phyloP scores from a whole-genome alignment of 2,888 invertebrate species.

The Galeopsomyia nigrocyanea region DNA sequence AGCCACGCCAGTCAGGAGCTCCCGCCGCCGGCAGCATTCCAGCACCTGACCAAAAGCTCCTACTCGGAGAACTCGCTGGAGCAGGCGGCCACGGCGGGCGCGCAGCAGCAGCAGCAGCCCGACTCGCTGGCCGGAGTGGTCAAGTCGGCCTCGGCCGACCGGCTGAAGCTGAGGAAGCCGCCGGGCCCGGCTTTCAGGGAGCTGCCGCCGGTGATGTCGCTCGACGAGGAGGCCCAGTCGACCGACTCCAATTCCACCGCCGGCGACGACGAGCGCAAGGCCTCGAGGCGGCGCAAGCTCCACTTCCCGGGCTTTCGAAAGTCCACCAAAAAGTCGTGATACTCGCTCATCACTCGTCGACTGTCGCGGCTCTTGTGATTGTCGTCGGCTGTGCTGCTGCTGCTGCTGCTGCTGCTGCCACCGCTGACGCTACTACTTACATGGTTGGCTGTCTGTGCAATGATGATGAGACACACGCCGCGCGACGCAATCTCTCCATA shows the following conservation, averaged over 20 bases:
- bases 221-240: constrained; percentile 77
- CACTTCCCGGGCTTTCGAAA: constrained; percentile 77
- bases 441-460: background rate
- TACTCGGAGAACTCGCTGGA: constrained; percentile 71
- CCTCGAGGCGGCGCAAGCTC: constrained; percentile 75
- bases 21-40: constrained; percentile 54
- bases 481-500: too few species aligned
- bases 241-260: constrained; percentile 79
- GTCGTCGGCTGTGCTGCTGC: background rate
- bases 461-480: background rate
- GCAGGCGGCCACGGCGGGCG: constrained; percentile 38
- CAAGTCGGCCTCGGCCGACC: too few species aligned
- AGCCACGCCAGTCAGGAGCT: constrained; percentile 62
- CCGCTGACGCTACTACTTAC: background rate
- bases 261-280: constrained; percentile 74
- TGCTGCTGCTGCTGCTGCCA: background rate
- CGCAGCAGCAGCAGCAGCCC: too few species aligned
- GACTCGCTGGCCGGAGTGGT: constrained; percentile 28
- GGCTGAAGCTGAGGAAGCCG: constrained; percentile 41
- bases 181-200: constrained; percentile 52
- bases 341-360: constrained; percentile 43
- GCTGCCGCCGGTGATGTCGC: constrained; percentile 61
- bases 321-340: constrained; percentile 70
- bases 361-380: background rate
- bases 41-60: constrained; percentile 68